Conservation (phyloP, 2,797 vertebrate species). For the Mallotus villosus region DNA sequence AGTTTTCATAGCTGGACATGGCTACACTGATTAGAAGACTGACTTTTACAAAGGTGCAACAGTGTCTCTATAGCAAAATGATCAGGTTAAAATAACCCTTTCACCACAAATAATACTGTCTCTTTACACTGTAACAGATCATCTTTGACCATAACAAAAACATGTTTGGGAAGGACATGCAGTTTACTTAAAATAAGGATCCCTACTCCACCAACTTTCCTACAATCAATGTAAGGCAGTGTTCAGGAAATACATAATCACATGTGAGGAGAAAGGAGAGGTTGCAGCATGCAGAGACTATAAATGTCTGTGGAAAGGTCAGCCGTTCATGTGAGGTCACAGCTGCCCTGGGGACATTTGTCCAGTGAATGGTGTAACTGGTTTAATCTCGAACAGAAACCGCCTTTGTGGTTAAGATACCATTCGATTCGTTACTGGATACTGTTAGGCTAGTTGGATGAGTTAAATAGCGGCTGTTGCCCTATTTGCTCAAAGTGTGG, state of each 20-base stretch:
- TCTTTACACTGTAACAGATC: no score
- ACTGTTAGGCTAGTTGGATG: background rate
- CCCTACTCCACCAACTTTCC: background rate
- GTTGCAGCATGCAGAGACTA: conserved; percentile 5
- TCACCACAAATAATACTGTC: no score
- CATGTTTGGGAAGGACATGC: no score
- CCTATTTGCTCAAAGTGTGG: background rate
- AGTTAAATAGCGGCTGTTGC: background rate
- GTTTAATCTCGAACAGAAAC: conserved; percentile 12
- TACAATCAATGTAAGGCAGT: background rate
- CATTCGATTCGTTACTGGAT: background rate
- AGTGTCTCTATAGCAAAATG: background rate
- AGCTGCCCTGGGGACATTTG: conserved; percentile 17
- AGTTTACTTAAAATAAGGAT: no score
- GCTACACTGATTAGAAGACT: background rate
- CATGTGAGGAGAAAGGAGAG: background rate
- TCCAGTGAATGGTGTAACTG: conserved; percentile 15
- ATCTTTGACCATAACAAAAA: background rate
- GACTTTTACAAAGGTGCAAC: background rate
- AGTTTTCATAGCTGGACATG: background rate
- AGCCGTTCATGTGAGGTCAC: conserved; percentile 16
- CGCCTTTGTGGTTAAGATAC: background rate
- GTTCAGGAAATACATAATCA: conserved; percentile 3
- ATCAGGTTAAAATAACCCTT: no score
- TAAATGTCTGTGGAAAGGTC: conserved; percentile 20